A percentile compares a stretch with the other conserved stretches of the same genome.
Evolutionary conservation across 2,113 vertebrate species (phyloP).

Genomic region (Gymnogyps californianus): DNA sequence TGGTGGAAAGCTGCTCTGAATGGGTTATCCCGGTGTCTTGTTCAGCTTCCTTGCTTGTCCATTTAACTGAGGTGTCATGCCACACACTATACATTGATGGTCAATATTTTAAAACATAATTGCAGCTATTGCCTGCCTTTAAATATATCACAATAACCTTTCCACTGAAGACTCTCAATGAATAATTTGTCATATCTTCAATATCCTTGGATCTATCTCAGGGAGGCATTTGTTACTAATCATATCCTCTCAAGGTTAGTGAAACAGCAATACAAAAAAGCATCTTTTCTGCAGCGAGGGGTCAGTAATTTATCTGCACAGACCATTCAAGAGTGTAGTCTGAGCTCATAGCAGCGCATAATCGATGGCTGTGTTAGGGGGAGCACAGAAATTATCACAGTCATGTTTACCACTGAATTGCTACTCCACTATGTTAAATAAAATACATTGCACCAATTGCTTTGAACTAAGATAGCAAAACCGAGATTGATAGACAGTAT

Average conservation of each 20-base stretch:
- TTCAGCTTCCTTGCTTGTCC: not conserved
- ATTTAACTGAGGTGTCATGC: not conserved
- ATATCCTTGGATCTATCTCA: not conserved
- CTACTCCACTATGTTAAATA: not conserved
- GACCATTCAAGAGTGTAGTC: not conserved
- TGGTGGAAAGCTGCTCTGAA: not conserved
- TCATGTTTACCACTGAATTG: not conserved
- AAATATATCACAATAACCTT: not conserved
- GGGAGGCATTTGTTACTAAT: not conserved
- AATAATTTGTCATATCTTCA: not conserved
- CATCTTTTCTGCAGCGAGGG: not conserved
- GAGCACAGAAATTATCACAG: not conserved
- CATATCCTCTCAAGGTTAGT: not conserved
- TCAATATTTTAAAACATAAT: not conserved
- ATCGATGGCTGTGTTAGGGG: not conserved
- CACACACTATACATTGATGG: fast-evolving
- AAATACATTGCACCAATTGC: not conserved
- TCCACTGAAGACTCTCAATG: not conserved
- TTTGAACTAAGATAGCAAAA: not conserved
- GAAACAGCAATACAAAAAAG: not conserved
- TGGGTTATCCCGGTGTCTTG: not conserved
- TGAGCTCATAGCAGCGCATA: not conserved
- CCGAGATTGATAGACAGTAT: not conserved
- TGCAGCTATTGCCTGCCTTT: not conserved
- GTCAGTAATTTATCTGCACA: not conserved